phyloP scores from a whole-genome alignment of 2,888 invertebrate species.

The Sphinx pinastri region DNA sequence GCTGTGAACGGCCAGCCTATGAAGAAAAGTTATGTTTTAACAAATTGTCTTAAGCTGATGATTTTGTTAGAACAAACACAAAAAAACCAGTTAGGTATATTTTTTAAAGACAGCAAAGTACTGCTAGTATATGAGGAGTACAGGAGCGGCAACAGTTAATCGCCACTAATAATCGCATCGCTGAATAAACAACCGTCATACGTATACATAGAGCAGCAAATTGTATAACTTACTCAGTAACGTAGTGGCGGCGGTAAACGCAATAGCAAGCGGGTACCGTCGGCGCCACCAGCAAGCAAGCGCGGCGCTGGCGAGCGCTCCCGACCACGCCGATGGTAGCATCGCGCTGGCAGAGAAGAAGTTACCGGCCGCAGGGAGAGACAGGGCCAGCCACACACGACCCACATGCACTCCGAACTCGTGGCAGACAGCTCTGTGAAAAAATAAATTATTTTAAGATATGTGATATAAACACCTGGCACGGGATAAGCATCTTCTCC shows the following conservation, averaged over 20 bases:
- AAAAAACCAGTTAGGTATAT: too few species aligned
- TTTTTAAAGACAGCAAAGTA: too few species aligned
- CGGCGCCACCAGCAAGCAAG: constrained; percentile 95
- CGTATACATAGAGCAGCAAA: not conserved
- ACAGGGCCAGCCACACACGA: constrained; percentile 90
- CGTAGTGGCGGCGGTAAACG: constrained; percentile 92
- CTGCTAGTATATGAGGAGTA: too few species aligned
- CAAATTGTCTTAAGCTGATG: not conserved
- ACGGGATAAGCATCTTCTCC: too few species aligned
- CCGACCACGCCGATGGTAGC: constrained; percentile 97
- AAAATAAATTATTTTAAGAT: not conserved
- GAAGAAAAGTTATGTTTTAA: constrained; percentile 46
- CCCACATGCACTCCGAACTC: constrained; percentile 96
- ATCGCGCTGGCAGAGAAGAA: constrained; percentile 94
- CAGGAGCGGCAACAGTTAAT: too few species aligned
- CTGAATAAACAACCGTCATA: too few species aligned
- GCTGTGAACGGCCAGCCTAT: constrained; percentile 99
- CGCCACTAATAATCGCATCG: too few species aligned
- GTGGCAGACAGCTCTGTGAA: constrained; percentile 90
- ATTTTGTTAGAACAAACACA: not conserved
- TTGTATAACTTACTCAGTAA: constrained; percentile 82
- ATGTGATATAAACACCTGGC: too few species aligned
- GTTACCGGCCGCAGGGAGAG: constrained; percentile 94
- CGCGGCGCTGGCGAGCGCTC: constrained; percentile 92
- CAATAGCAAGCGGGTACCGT: constrained; percentile 90